These are phyloP conservation scores for Cyclura pinguis DNA, from an alignment of 2,797 vertebrate species.

Conservation along the genomic window DNA sequence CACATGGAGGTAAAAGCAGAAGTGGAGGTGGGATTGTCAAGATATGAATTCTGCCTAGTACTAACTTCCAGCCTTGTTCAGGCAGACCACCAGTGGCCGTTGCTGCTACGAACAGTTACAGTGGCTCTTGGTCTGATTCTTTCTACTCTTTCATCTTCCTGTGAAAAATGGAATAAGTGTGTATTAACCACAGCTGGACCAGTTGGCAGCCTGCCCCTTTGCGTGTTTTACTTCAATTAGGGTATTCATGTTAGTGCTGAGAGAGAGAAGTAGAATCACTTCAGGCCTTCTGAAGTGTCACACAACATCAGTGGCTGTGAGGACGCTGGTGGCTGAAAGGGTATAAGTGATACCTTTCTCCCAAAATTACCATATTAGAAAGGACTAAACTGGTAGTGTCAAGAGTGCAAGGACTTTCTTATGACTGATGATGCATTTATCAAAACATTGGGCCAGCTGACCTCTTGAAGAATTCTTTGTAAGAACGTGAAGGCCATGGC, in stretches of 20 bases:
- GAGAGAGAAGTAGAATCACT: background rate
- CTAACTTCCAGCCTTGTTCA: background rate
- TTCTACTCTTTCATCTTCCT: background rate
- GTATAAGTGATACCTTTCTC: background rate
- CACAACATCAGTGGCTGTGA: background rate
- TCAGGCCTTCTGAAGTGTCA: slow-evolving; percentile 1
- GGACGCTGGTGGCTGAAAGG: slow-evolving; percentile 3
- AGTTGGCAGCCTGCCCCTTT: background rate
- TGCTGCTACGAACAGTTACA: background rate
- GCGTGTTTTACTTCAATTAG: background rate
- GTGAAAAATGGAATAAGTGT: slow-evolving; percentile 4
- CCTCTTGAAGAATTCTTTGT: slow-evolving; percentile 11
- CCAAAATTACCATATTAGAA: slow-evolving; percentile 22
- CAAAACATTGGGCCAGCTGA: slow-evolving; percentile 21
- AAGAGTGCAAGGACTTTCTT: slow-evolving; percentile 33
- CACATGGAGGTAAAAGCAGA: background rate
- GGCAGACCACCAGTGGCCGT: background rate
- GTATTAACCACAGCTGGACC: slow-evolving; percentile 5
- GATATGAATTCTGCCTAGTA: background rate
- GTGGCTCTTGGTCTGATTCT: background rate
- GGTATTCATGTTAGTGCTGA: background rate
- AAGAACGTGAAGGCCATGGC: slow-evolving; percentile 10
- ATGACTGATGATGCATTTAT: slow-evolving; percentile 28
- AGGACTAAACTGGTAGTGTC: slow-evolving; percentile 27
- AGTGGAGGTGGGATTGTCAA: slow-evolving; percentile 6